Base-by-base conservation (phyloP, 2,113 vertebrate species). In the Lynx canadensis region DNA sequence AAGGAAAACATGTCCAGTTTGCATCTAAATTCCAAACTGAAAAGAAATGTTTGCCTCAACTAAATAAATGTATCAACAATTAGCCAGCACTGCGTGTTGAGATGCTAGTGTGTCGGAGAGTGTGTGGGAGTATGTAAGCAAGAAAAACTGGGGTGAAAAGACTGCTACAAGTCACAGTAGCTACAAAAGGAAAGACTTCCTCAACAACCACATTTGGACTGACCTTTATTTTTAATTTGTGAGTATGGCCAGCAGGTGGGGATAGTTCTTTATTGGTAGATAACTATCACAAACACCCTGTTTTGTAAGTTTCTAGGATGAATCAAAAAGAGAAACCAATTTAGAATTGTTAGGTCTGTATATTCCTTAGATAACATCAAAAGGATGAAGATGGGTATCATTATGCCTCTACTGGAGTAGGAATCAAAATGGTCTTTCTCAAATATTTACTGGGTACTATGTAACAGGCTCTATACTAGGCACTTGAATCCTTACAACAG, bases 221-320 rank as follows among this genome's bases (percentile, higher is more conserved):
- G 18, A 31, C 25, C 45, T 97, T 83, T 73, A 78, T 66, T 94
- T 95, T 97, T 97, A 91, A 95, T 96, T 98, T 80, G 68, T 95
- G 74, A 93, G 10, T 78, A 19, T 83, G 81, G 50, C 97, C 97
- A 98, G 94, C 91, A 98, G 97, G 78, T 97, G 97, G 98, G 25
- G 97, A 76, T 97, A 96, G 91, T 85, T 95, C 96, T 98, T 97
- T 96, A 97, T 74, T 73, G 78, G 89, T 97, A 45, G 38, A 36
- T 63, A 78, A 89, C 5, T 52, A 15, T 29, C 50, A 73, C 80
- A 71, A 92, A 31, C 29, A 68, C 87, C 5, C 38, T 78, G 74
- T 23, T 69, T 85, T 84, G 19, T 91, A 91, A 92, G 52, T 65
- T 88, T 79, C 45, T 45, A 66, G 45, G 45, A 74, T 74, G 45